Conservation (phyloP, 2,113 vertebrate genomes). For the Clupea harengus region DNA sequence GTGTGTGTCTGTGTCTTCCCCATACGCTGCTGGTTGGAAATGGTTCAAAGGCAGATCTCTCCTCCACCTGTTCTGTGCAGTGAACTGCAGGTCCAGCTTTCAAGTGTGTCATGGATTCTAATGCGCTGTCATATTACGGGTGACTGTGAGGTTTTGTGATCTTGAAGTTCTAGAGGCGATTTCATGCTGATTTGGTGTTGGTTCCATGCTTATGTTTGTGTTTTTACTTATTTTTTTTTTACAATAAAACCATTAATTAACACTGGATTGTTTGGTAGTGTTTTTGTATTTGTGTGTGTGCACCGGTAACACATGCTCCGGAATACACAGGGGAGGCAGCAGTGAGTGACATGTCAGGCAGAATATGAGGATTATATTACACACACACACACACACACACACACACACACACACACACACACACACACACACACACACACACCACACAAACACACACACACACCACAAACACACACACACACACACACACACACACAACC, state of each 20-base stretch:
- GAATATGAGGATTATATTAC: background rate
- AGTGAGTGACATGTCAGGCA: background rate
- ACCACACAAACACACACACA: too few relatives aligned
- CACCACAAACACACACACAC: too few relatives aligned
- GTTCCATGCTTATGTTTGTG: conserved; percentile 23
- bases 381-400: background rate
- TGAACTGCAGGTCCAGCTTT: background rate
- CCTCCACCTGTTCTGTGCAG: background rate
- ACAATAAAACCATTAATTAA: conserved; percentile 16
- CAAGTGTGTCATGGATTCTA: background rate
- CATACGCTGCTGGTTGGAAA: background rate
- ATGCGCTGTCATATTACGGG: background rate
- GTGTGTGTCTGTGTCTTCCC: background rate
- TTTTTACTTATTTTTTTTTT: conserved; percentile 28
- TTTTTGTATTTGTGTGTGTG: background rate
- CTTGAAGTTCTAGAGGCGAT: background rate
- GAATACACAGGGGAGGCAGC: background rate
- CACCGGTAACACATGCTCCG: background rate
- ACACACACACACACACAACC: too few relatives aligned
- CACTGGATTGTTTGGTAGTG: background rate
- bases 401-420: background rate
- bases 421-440: background rate
- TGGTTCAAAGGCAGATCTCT: background rate
- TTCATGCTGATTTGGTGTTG: background rate
- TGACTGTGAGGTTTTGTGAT: background rate